Conservation (phyloP, 2,113 vertebrate genomes). For the Oncorhynchus kisutch region DNA sequence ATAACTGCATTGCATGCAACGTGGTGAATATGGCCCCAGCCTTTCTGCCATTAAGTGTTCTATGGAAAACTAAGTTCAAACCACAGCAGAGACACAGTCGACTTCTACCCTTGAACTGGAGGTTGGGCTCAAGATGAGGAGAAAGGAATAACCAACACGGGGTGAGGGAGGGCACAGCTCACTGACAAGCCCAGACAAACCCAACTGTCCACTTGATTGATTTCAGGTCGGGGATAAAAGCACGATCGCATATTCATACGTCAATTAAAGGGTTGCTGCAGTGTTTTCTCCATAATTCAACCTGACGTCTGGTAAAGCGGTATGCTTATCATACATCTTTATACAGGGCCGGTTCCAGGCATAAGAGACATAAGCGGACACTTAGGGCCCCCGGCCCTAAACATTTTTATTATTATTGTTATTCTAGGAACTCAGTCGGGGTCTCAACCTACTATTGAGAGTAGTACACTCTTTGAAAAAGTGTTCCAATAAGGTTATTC, state of each 20-base stretch:
- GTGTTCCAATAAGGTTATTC: too few relatives aligned
- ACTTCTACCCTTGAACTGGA: neutral
- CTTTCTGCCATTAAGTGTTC: too few relatives aligned
- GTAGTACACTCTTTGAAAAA: too few relatives aligned
- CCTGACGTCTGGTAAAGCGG: conserved; percentile 41
- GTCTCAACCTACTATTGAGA: too few relatives aligned
- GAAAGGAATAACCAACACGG: conserved; percentile 15
- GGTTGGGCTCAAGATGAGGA: neutral
- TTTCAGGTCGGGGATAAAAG: conserved; percentile 55
- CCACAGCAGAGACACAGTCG: neutral
- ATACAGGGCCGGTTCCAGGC: too few relatives aligned
- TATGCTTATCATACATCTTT: conserved; percentile 25
- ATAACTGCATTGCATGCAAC: too few relatives aligned
- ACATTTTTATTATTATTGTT: too few relatives aligned
- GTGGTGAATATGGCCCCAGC: too few relatives aligned
- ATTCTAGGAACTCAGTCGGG: too few relatives aligned
- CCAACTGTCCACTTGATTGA: conserved; percentile 62
- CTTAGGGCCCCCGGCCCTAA: too few relatives aligned
- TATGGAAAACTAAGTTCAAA: too few relatives aligned
- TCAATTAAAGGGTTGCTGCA: conserved; percentile 57
- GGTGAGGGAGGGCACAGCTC: conserved; percentile 31
- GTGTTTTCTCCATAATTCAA: conserved; percentile 54
- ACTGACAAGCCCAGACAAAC: conserved; percentile 46
- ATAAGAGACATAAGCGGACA: too few relatives aligned
- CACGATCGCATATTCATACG: conserved; percentile 67